Conservation (phyloP, 2,888 invertebrate genomes). For the Zaprionus obscuricornis region DNA sequence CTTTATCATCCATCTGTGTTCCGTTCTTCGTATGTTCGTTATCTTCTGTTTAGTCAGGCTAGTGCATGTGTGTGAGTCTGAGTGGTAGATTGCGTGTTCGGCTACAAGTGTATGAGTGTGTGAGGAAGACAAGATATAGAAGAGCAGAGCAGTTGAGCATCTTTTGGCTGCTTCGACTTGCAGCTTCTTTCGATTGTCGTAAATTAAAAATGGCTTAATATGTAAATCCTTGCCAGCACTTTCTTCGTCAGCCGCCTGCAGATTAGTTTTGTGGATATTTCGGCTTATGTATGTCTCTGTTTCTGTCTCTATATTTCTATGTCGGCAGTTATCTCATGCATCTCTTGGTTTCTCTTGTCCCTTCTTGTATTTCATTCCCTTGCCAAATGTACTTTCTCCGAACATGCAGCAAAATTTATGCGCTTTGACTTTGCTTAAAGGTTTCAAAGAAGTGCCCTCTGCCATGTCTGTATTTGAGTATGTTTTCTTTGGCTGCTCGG, state of each 20-base stretch:
- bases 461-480: constrained; percentile 4
- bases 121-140: neutral
- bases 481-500: constrained; percentile 54
- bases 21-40: constrained; percentile 46
- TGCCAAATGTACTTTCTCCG: constrained; percentile 20
- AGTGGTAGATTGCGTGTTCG: constrained; percentile 8
- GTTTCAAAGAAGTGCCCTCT: constrained; percentile 11
- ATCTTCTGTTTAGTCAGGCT: constrained; percentile 79
- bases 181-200: constrained; percentile 70
- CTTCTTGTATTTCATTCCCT: constrained; percentile 13
- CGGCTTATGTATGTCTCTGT: constrained; percentile 68
- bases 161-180: constrained; percentile 30
- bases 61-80: constrained; percentile 17
- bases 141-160: constrained; percentile 30
- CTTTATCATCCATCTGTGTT: constrained; percentile 68
- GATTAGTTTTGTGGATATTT: constrained; percentile 78
- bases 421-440: constrained; percentile 41
- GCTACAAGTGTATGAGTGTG: constrained; percentile 1
- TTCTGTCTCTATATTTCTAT: constrained; percentile 27
- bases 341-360: constrained; percentile 28
- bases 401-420: constrained; percentile 62
- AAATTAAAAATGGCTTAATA: constrained; percentile 79
- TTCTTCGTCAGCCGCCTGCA: constrained; percentile 49
- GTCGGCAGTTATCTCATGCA: constrained; percentile 50
- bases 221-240: constrained; percentile 70